These are phyloP conservation scores for Papilio elwesi DNA, from an alignment of 2,888 invertebrate genomes.

Conservation along the genomic window DNA sequence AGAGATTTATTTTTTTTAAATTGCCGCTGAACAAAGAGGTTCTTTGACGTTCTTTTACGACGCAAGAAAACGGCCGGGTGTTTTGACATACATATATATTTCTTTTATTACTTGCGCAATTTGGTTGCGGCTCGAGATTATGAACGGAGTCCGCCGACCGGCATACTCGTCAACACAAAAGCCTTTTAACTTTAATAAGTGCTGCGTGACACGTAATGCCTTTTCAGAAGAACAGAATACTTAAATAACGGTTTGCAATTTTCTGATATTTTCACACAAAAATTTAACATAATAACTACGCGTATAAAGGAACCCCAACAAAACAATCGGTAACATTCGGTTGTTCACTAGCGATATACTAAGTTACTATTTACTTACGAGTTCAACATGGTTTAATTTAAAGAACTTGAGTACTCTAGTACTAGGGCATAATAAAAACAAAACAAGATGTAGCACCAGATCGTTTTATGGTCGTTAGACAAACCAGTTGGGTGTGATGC, in stretches of 20 bases:
- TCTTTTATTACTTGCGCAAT: conserved; percentile 63
- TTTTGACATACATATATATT: conserved; percentile 70
- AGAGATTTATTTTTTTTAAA: conserved; percentile 60
- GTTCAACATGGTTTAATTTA: conserved; percentile 11
- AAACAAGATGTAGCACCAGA: conserved; percentile 48
- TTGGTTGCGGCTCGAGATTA: conserved; percentile 56
- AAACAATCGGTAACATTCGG: background rate
- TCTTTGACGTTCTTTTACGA: conserved; percentile 51
- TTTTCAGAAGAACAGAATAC: conserved; percentile 27
- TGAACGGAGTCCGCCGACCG: conserved; percentile 56
- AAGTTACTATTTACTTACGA: background rate
- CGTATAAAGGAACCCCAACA: background rate
- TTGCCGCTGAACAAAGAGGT: conserved; percentile 64
- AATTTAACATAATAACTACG: conserved; percentile 3
- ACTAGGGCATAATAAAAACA: conserved; percentile 61
- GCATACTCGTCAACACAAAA: conserved; percentile 60
- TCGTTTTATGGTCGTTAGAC: conserved; percentile 57
- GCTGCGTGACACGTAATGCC: conserved; percentile 48
- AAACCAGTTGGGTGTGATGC: conserved; percentile 70
- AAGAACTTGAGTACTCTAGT: conserved; percentile 11
- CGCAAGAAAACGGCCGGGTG: conserved; percentile 53
- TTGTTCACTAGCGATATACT: too few species aligned
- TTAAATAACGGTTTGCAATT: conserved; percentile 26
- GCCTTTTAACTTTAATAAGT: conserved; percentile 53
- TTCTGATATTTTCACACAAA: conserved; percentile 21